Base-by-base conservation (phyloP, 1,140 invertebrate genomes). In the Notospermus geniculatus region DNA sequence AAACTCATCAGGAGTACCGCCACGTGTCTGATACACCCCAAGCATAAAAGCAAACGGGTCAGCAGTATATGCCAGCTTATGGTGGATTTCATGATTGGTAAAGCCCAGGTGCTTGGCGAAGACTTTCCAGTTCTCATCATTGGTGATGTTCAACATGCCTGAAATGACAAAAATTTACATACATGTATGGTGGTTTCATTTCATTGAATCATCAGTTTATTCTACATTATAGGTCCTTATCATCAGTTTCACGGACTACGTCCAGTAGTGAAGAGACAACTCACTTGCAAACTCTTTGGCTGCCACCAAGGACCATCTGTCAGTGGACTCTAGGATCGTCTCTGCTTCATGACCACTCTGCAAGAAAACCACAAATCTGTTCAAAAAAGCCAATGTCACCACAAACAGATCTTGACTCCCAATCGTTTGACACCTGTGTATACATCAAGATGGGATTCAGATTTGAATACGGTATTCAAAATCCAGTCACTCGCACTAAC, bases 1-100 rank as follows among this genome's bases (percentile, higher is more conserved):
- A 63, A 77, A 77, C 58, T 77, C 75, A 28, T 77, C 70, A 2
- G 75, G 69, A 9, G 75, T 76, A 5, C 75, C 75, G 30, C 73
- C 72, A 45, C 75, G 27, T 23, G 53, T 32, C 29, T 70, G 66
- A 60, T 71, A 77, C 17, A 67, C 52, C 11, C 63, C 65, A 23
- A 75, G 56, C 64, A 76, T 77, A 19, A 64, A 54, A 19, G 71
- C 25, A 53, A 76, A 75, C 27, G 74, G 74, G 60, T 76, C 72
- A 11, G 63, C 32, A 1, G 73, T 71, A 57, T 68, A 63, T 5
- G 23, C 19, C 15, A 70, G 58, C 58, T 66, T 67, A 1, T 54
- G 54, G 53, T 69, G 66, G 43, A 77, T 72, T 67, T 77, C 75
- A 59, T 65, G 65, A 22, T 72, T 69, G 13, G 73, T 77, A 28